These are phyloP conservation scores for Gadopsis marmoratus DNA, from an alignment of 2,797 vertebrate species.

Conservation along the genomic window DNA sequence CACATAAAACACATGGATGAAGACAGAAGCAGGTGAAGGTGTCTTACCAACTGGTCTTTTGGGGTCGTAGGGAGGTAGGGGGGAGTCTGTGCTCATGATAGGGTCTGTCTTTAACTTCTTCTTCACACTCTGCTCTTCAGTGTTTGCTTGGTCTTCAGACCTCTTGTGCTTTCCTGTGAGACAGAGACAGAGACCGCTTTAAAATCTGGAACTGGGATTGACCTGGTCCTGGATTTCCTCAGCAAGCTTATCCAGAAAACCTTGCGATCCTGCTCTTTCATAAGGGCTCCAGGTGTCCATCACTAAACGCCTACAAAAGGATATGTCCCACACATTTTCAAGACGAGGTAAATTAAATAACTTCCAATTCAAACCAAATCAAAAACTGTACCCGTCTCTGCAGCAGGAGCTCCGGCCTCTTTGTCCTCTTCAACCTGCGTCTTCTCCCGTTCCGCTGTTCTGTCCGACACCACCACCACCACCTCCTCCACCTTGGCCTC, in stretches of 20 bases:
- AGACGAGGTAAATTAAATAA: background rate
- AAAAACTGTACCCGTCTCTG: conserved; percentile 14
- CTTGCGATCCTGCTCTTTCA: too few species aligned
- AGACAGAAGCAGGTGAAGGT: too few species aligned
- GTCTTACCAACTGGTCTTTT: conserved; percentile 75
- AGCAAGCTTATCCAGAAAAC: background rate
- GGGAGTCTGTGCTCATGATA: background rate
- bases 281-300: background rate
- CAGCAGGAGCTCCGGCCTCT: background rate
- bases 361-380: background rate
- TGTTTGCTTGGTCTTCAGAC: conserved; percentile 32
- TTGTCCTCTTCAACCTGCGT: background rate
- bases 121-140: conserved; percentile 23
- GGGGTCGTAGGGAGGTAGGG: conserved; percentile 72
- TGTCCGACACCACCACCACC: background rate
- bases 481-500: background rate
- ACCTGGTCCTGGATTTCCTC: background rate
- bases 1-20: too few species aligned
- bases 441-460: conserved; percentile 10
- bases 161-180: conserved; percentile 28
- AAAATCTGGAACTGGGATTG: background rate
- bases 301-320: background rate
- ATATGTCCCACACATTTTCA: background rate
- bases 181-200: background rate
- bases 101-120: conserved; percentile 1